A percentile compares a stretch with the other conserved stretches of the same genome.
These are phyloP conservation scores for Euplexia lucipara DNA, from an alignment of 2,888 invertebrate genomes.

Conservation along the genomic window DNA sequence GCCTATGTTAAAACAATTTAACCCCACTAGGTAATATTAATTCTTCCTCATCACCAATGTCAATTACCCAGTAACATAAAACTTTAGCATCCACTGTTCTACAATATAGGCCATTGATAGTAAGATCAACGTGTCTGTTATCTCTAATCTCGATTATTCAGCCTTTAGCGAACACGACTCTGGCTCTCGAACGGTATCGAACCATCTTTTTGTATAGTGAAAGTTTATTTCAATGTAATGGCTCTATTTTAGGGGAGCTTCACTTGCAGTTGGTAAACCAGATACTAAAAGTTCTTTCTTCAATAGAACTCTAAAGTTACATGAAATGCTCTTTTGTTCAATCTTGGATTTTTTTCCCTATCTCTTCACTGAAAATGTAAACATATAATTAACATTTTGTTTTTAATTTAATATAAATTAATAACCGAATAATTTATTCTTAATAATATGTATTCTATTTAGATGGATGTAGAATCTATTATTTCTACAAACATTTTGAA, in stretches of 20 bases:
- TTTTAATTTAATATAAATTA: too few species aligned
- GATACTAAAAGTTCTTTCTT: background rate
- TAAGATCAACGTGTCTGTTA: conserved; percentile 67
- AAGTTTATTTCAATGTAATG: conserved; percentile 56
- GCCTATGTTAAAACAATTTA: too few species aligned
- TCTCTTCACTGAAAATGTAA: too few species aligned
- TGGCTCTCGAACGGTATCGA: conserved; percentile 42
- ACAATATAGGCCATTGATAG: conserved; percentile 71
- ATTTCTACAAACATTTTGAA: too few species aligned
- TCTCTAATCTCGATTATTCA: conserved; percentile 67
- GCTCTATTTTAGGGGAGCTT: conserved; percentile 33
- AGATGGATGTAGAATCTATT: too few species aligned
- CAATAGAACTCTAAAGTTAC: background rate
- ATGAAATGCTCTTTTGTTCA: background rate
- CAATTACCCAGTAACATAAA: background rate
- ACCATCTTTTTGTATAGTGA: conserved; percentile 61
- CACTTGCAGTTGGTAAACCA: conserved; percentile 4
- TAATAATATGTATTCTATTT: too few species aligned
- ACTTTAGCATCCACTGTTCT: conserved; percentile 58
- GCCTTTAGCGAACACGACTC: conserved; percentile 64
- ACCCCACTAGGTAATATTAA: too few species aligned
- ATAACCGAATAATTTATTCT: too few species aligned
- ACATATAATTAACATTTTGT: too few species aligned
- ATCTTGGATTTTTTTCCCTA: too few species aligned
- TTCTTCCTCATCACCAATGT: background rate